Evolutionary conservation across 2,113 vertebrate species (phyloP).

Genomic region (Dipodomys ordii): DNA sequence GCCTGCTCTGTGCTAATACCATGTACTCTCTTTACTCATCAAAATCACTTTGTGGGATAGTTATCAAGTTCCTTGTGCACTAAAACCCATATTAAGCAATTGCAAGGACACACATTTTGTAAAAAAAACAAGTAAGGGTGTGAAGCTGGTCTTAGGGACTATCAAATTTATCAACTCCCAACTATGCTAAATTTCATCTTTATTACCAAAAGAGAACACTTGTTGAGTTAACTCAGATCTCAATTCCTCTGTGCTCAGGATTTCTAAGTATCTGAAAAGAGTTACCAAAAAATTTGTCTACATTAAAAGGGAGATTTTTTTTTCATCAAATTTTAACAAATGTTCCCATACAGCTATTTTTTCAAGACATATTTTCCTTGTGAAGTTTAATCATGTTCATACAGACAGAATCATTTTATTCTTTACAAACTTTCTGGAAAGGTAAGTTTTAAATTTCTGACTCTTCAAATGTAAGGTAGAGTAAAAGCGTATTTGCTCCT

Average conservation of each 20-base stretch:
- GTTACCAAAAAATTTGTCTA: constrained; percentile 48
- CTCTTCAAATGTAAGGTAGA: constrained; percentile 37
- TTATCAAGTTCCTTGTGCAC: not conserved
- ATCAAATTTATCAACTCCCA: constrained; percentile 14
- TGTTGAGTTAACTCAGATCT: constrained; percentile 43
- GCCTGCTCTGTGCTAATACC: not conserved
- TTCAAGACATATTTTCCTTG: not conserved
- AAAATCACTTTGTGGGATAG: constrained; percentile 13
- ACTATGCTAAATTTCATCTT: not conserved
- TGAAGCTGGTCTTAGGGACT: not conserved
- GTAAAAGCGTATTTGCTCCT: constrained; percentile 23
- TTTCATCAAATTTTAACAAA: constrained; percentile 14
- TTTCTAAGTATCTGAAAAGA: constrained; percentile 16
- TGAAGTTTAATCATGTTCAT: constrained; percentile 36
- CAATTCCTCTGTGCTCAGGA: not conserved
- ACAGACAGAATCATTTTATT: constrained; percentile 26
- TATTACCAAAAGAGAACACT: not conserved
- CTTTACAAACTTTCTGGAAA: constrained; percentile 38
- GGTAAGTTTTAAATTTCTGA: constrained; percentile 30
- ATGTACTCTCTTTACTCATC: constrained; percentile 4
- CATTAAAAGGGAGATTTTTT: not conserved
- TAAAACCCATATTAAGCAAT: constrained; percentile 15
- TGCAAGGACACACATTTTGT: not conserved
- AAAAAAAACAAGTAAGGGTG: not conserved
- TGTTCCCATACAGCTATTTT: constrained; percentile 1